phyloP scores from a whole-genome alignment of 1,140 invertebrate genomes.

The Panulirus ornatus region DNA sequence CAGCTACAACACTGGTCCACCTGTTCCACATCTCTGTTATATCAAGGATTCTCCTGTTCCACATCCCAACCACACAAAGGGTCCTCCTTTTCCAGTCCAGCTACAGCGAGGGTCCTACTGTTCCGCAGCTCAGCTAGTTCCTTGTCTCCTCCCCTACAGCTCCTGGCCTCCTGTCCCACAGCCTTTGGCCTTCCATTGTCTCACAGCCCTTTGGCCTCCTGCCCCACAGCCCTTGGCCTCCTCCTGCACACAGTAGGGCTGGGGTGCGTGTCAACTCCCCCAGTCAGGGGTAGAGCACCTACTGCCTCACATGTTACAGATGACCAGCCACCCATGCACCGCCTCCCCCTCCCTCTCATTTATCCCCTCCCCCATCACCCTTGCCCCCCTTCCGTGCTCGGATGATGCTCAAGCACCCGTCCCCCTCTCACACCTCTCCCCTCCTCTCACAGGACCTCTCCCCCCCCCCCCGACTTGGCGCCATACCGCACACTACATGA shows the following conservation, averaged over 20 bases:
- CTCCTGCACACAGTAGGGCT: no score
- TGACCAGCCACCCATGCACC: conserved; percentile 16
- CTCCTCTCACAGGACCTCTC: not conserved
- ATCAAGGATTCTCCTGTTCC: no score
- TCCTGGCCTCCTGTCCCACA: not conserved
- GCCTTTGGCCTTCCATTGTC: no score
- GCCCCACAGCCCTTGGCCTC: not conserved
- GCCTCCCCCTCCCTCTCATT: not conserved
- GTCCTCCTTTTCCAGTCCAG: no score
- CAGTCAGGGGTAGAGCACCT: conserved; percentile 7
- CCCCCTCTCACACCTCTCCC: not conserved
- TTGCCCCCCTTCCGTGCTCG: not conserved
- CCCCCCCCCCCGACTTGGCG: not conserved
- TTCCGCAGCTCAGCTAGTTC: no score
- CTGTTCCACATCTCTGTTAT: no score
- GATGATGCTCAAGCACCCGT: not conserved
- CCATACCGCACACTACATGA: conserved; percentile 21
- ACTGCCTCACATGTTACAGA: conserved; percentile 36
- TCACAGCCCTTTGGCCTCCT: not conserved
- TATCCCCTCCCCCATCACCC: not conserved
- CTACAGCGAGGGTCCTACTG: no score
- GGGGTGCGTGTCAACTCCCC: no score
- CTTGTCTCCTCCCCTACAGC: not conserved
- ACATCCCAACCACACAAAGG: no score
- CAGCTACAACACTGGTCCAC: no score